These are phyloP conservation scores for Limanda limanda DNA, from an alignment of 2,113 vertebrate genomes.

Conservation along the genomic window DNA sequence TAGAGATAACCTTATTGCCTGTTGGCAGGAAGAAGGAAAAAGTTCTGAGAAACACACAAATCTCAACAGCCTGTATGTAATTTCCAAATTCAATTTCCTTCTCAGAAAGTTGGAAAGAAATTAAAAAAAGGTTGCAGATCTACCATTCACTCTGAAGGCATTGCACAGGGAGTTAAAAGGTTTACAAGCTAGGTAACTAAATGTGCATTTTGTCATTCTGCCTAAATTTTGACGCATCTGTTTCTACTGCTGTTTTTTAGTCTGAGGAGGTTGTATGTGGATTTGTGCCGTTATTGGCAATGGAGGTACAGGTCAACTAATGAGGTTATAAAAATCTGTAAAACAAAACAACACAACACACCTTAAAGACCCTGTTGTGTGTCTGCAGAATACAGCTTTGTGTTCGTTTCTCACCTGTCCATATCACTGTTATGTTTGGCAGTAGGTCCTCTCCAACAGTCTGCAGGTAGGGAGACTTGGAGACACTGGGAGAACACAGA, in stretches of 20 bases:
- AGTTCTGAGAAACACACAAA: no score
- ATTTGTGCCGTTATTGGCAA: no score
- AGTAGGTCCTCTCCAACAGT: slow-evolving; percentile 86
- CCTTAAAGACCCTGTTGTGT: background rate
- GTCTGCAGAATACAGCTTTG: background rate
- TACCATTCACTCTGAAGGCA: no score
- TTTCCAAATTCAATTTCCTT: background rate
- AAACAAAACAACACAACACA: no score
- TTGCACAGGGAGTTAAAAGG: no score
- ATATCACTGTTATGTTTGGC: slow-evolving; percentile 85
- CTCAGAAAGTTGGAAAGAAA: no score
- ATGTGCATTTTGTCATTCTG: background rate
- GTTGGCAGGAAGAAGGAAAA: slow-evolving; percentile 8
- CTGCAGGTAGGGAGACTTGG: slow-evolving; percentile 86
- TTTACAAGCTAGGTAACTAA: background rate
- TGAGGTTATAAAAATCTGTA: no score
- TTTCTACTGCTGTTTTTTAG: background rate
- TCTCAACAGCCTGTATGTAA: background rate
- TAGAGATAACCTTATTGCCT: slow-evolving; percentile 89
- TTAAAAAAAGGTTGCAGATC: no score
- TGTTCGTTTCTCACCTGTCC: slow-evolving; percentile 83
- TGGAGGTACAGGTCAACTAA: background rate
- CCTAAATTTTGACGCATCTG: background rate
- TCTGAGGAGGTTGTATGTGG: no score
- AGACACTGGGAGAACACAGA: slow-evolving; percentile 86